Evolutionary conservation across 2,797 vertebrate species (phyloP), one percentile per base, ranked within the genome.

Genomic region (Mormyrus hasselquistii): DNA sequence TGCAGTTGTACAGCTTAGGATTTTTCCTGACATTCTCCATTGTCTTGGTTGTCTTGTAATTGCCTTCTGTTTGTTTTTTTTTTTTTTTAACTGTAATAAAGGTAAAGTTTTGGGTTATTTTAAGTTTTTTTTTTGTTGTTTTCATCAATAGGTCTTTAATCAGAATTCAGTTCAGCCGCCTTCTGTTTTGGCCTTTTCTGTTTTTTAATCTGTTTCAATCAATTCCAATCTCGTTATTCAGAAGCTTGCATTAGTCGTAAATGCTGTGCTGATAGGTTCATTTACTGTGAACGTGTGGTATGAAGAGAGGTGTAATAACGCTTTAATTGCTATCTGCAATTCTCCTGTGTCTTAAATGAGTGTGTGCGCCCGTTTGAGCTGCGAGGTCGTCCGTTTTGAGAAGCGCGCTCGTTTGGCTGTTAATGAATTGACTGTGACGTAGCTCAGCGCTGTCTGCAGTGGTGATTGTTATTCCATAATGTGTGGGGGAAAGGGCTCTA

Each of bases 151-250:
- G 76, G 2, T 82, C 7, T 47, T 22, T 82, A 82, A 19, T 82
- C 76, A 82, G 76, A 82, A 47, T 82, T 47, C 41, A 82, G 41
- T 47, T 2, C 76, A 47, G 7, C 69, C 29, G 10, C 44, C 73
- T 3, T 2, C 44, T 47, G 38, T 82, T 79, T 82, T 82, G 76
- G 76, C 16, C 16, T 44, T n/a, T 82, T 79, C 41, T 82, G 2
- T 47, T 79, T 79, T 69, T 79, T 41, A 79, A 82, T 82, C 41
- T 82, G 69, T 73, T 73, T 73, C n/a, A 73, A 73, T 73, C 69
- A 73, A 73, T 73, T 73, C 41, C 69, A 41, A 2, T 82, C 76
- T 82, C n/a, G 34, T 47, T 82, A 82, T 82, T 82, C 41, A 44
- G 76, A 82, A 82, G 47, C 16, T n/a, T 82, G 76, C 76, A 8